phyloP scores from a whole-genome alignment of 2,797 vertebrate genomes.

The Coendou prehensilis region DNA sequence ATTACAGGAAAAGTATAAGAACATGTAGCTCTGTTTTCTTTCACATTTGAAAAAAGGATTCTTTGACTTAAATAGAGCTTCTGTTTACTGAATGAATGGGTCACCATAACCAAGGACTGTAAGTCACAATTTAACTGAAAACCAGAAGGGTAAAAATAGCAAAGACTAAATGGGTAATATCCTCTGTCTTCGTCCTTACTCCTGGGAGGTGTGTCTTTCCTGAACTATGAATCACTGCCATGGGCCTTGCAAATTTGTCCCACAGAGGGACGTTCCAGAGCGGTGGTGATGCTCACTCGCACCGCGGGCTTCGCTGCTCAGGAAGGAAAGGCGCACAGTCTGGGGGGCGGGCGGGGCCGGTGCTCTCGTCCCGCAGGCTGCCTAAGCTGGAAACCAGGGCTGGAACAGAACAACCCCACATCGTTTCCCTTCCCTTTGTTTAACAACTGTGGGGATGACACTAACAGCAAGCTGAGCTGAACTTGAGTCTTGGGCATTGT shows the following conservation, averaged over 20 bases:
- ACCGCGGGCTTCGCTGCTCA: neutral
- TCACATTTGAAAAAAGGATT: slow-evolving; percentile 46
- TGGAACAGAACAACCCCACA: slow-evolving; percentile 26
- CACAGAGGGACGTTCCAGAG: slow-evolving; percentile 30
- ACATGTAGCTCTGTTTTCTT: neutral
- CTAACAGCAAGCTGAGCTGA: neutral
- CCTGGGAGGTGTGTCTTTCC: slow-evolving; percentile 75
- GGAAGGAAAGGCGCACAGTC: neutral
- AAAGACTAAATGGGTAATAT: slow-evolving; percentile 73
- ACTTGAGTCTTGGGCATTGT: neutral
- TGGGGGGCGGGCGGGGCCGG: no score
- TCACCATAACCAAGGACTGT: slow-evolving; percentile 47
- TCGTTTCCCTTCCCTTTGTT: slow-evolving; percentile 38
- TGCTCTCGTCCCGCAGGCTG: slow-evolving; percentile 43
- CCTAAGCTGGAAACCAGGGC: slow-evolving; percentile 34
- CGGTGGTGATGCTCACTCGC: neutral
- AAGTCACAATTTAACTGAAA: slow-evolving; percentile 78
- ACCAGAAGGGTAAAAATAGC: slow-evolving; percentile 76
- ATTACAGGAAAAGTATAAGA: neutral
- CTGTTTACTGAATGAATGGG: slow-evolving; percentile 64
- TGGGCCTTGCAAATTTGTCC: slow-evolving; percentile 68
- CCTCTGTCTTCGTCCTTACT: slow-evolving; percentile 67
- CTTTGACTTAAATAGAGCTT: slow-evolving; percentile 65
- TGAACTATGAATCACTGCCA: slow-evolving; percentile 59
- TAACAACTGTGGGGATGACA: neutral